Evolutionary conservation across 1,140 invertebrate species (phyloP), one percentile per base, ranked within the genome.

Genomic region (Drosophila jambulina): DNA sequence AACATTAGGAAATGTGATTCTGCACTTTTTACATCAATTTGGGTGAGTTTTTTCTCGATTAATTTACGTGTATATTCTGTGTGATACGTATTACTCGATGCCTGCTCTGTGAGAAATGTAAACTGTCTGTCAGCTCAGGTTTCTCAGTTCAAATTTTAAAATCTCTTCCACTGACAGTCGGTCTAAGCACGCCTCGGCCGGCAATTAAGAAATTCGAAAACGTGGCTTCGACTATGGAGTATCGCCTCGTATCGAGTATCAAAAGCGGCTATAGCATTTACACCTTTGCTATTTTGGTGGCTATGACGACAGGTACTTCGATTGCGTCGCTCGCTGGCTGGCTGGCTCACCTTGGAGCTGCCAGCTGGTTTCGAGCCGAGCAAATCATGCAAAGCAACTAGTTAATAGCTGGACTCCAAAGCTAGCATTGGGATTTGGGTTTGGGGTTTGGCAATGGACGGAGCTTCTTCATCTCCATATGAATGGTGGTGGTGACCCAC

Each of bases 301-400:
- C 67, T 78, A 59, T 82, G 79, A 81, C 77, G 77, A 79, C 77
- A 79, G 77, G 77, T 79, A 79, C 70, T 78, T 78, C 54, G 75
- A 68, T 78, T 77, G 72, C 64, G 77, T 74, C 43, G 82, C 64
- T 27, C 12, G 72, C 32, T 65, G 63, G 78, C 72, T 62, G 4
- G 10, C 65, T 65, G 15, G 86, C 71, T 90, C 85, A 90, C 85
- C 85, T 90, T 90, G 85, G 78, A 71, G 46, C 69, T 49, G 53
- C 36, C 56, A 67, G 68, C 83, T 76, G 83, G 83, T 79, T 83
- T 59, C 8, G 61, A 64, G 62, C 81, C 54, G 46, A 62, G 68
- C 82, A 78, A 81, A 83, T 79, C 83, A 75, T 75, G 65, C 74
- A 76, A 82, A 82, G 80, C 67, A 85, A 69, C 74, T 65, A 72